A percentile compares a stretch with the other conserved stretches of the same genome.
Conservation (phyloP, 2,113 vertebrate genomes). For the Sapayoa aenigma region DNA sequence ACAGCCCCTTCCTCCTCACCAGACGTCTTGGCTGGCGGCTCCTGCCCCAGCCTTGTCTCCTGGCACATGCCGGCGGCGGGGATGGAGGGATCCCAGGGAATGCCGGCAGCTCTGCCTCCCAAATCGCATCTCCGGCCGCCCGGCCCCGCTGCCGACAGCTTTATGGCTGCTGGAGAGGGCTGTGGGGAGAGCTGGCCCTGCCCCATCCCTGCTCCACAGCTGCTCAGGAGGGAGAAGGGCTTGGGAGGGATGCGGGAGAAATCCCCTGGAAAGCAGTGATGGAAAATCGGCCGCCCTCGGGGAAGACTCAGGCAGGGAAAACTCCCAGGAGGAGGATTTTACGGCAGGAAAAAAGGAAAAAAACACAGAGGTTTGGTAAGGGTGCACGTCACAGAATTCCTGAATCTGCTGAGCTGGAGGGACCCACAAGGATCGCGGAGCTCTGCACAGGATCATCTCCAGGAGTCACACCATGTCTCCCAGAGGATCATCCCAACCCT, state of each 20-base stretch:
- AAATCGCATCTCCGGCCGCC: background rate
- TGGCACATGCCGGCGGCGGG: background rate
- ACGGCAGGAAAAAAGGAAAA: background rate
- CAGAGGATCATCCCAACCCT: background rate
- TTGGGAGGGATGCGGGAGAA: background rate
- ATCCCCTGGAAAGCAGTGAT: background rate
- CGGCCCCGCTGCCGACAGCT: background rate
- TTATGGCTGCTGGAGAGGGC: background rate
- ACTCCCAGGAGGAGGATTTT: background rate
- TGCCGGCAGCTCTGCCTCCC: background rate
- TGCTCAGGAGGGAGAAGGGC: rapidly evolving
- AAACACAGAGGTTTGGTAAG: background rate
- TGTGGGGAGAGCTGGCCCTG: background rate
- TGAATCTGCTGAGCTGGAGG: background rate
- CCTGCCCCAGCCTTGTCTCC: background rate
- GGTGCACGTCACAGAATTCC: background rate
- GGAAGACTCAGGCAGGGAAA: background rate
- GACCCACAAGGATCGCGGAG: background rate
- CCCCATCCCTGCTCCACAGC: background rate
- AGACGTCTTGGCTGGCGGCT: background rate
- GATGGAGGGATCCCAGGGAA: background rate
- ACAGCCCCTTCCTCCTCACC: background rate
- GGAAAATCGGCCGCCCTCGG: background rate
- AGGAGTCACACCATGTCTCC: background rate
- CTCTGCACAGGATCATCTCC: background rate